Evolutionary conservation across 2,797 vertebrate genomes (phyloP).

Genomic region (Gymnothorax reevesii): DNA sequence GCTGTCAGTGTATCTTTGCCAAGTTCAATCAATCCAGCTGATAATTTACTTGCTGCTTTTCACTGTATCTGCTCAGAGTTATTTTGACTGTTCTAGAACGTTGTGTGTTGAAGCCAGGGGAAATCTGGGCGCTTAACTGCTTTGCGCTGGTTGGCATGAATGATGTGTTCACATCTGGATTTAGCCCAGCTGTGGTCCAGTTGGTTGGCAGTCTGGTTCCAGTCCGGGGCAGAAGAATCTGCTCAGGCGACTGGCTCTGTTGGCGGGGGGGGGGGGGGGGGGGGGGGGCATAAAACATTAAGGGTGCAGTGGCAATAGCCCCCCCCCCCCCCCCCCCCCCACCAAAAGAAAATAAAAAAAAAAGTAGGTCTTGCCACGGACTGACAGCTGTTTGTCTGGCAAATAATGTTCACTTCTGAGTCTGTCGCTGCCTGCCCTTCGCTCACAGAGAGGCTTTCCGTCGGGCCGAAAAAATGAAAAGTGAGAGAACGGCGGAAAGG

Average conservation of each 20-base stretch:
- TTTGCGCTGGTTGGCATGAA: not conserved
- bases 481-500: slow-evolving; percentile 51
- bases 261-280: too few species aligned
- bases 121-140: not conserved
- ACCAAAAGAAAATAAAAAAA: too few species aligned
- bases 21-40: not conserved
- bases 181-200: not conserved
- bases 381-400: slow-evolving; percentile 66
- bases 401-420: slow-evolving; percentile 75
- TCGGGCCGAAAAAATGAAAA: slow-evolving; percentile 67
- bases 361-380: too few species aligned
- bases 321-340: too few species aligned
- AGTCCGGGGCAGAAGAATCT: slow-evolving; percentile 58
- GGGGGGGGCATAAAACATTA: too few species aligned
- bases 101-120: not conserved
- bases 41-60: not conserved
- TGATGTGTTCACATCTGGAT: not conserved
- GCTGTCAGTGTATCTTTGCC: not conserved
- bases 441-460: slow-evolving; percentile 77
- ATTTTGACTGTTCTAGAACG: not conserved
- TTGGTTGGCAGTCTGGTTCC: slow-evolving; percentile 46
- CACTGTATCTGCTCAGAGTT: not conserved
- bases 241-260: slow-evolving; percentile 58
- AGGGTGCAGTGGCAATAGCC: too few species aligned
- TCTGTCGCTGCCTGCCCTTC: slow-evolving; percentile 71